Evolutionary conservation across 1,140 invertebrate species (phyloP), one percentile per base, ranked within the genome.

Genomic region (Pseudoatta argentina): DNA sequence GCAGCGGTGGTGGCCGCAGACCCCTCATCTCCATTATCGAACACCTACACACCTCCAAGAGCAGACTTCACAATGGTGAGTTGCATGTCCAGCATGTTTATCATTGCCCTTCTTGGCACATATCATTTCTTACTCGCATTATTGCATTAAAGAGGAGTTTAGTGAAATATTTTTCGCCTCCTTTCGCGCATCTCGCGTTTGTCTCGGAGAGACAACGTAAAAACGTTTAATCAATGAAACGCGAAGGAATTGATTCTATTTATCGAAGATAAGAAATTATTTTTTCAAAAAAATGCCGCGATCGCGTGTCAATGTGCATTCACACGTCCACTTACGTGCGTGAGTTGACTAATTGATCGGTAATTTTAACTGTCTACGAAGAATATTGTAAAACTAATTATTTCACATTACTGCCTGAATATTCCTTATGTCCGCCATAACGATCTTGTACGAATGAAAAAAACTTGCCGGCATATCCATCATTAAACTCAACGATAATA

Each of bases 11-110:
- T 71, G 92, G 92, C 87, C 93, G 93, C 75, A 92, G 89, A 87
- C 92, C 92, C 82, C 93, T 94, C 75, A 92, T 86, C 87, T 94
- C 93, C 89, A 94, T 94, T 81, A 94, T 94, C 89, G 93, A 94
- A 76, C 93, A 93, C 88, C 91, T 94, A 88, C 91, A 92, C 76
- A 91, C 88, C 24, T 92, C 92, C 76, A 93, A 91, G 77, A 93
- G 88, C 66, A 93, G 83, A 69, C 92, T 91, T 75, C 88, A 94
- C 63, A 93, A 93, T 93, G 93, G 93, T 93, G 83, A 93, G 93
- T 89, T 34, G 51, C 1, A 67, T 8, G 34, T 64, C 10, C 53
- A 77, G 30, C 34, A 57, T 67, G 18, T 57, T 53, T 75, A 75
- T 73, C 51, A 61, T 7, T n/a, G 67, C 14, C 6, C 7, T 6